phyloP scores from a whole-genome alignment of 2,113 vertebrate species.

The Festucalex cinctus region DNA sequence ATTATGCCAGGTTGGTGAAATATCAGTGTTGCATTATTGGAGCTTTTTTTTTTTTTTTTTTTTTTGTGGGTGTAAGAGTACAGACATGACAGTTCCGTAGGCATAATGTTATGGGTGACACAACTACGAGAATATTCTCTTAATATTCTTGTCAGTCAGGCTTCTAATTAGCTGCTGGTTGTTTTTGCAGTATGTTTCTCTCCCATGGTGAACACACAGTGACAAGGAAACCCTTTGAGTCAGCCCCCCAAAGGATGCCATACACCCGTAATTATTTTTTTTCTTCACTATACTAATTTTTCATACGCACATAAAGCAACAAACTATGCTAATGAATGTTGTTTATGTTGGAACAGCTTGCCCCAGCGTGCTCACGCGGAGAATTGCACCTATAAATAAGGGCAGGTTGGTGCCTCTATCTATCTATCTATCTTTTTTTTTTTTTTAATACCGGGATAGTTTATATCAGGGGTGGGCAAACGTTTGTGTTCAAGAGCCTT shows the following conservation, averaged over 20 bases:
- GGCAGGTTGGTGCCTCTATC: slow-evolving; percentile 54
- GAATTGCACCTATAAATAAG: slow-evolving; percentile 43
- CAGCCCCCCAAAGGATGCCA: slow-evolving; percentile 38
- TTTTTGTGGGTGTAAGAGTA: too few relatives aligned
- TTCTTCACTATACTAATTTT: too few relatives aligned
- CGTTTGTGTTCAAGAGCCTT: too few relatives aligned
- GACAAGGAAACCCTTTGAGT: slow-evolving; percentile 52
- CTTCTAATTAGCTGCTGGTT: not conserved
- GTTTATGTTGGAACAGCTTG: slow-evolving; percentile 44
- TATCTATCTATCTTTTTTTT: too few relatives aligned
- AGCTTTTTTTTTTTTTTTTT: too few relatives aligned
- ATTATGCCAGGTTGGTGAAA: too few relatives aligned
- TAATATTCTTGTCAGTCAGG: not conserved
- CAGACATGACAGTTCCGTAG: too few relatives aligned
- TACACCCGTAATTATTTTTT: slow-evolving; percentile 47
- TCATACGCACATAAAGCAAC: too few relatives aligned
- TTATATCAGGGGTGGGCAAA: not conserved
- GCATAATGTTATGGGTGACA: too few relatives aligned
- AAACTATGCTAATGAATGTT: not conserved
- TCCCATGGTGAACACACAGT: slow-evolving; percentile 43
- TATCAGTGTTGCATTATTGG: too few relatives aligned
- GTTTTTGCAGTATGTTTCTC: slow-evolving; percentile 49
- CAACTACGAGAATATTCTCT: not conserved
- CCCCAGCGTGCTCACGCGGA: slow-evolving; percentile 60
- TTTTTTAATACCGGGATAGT: not conserved